A percentile compares a stretch with the other conserved stretches of the same genome.
Evolutionary conservation across 2,797 vertebrate genomes (phyloP).

Genomic region (Pseudomugil gertrudae): DNA sequence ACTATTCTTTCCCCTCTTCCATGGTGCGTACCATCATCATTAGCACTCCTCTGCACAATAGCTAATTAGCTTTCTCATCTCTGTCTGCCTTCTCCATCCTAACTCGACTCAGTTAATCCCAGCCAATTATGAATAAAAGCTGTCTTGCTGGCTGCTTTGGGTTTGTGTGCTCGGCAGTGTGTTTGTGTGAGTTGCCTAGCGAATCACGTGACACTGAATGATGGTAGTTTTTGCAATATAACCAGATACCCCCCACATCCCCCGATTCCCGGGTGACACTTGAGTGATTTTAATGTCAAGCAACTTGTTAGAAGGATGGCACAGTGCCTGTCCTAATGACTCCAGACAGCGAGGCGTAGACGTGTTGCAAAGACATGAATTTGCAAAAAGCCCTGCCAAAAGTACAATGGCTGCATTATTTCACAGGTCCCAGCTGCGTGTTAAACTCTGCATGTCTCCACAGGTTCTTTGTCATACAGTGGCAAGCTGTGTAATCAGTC

Average conservation of each 20-base stretch:
- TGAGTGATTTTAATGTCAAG: conserved; percentile 67
- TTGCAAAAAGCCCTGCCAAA: conserved; percentile 60
- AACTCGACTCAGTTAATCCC: conserved; percentile 75
- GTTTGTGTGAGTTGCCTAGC: conserved; percentile 18
- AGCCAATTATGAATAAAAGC: conserved; percentile 74
- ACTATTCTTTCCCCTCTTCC: conserved; percentile 54
- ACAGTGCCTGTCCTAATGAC: conserved; percentile 63
- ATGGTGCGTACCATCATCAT: conserved; percentile 62
- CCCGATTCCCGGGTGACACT: conserved; percentile 51
- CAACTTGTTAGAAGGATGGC: conserved; percentile 65
- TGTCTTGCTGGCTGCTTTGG: conserved; percentile 47
- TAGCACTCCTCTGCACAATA: conserved; percentile 75
- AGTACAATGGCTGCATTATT: conserved; percentile 69
- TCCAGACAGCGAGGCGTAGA: conserved; percentile 51
- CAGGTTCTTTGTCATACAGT: conserved; percentile 66
- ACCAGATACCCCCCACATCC: conserved; percentile 40
- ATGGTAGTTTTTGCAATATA: conserved; percentile 35
- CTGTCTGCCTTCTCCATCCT: conserved; percentile 68
- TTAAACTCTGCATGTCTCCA: conserved; percentile 66
- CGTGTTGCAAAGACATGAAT: conserved; percentile 53
- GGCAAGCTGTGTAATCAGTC: conserved; percentile 69
- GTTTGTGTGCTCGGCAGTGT: conserved; percentile 30
- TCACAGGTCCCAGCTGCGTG: conserved; percentile 61
- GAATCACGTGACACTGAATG: conserved; percentile 34
- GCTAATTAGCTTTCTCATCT: conserved; percentile 81